These are phyloP conservation scores for Sarotherodon lohbergeri DNA, from an alignment of 2,113 vertebrate species.

Conservation along the genomic window DNA sequence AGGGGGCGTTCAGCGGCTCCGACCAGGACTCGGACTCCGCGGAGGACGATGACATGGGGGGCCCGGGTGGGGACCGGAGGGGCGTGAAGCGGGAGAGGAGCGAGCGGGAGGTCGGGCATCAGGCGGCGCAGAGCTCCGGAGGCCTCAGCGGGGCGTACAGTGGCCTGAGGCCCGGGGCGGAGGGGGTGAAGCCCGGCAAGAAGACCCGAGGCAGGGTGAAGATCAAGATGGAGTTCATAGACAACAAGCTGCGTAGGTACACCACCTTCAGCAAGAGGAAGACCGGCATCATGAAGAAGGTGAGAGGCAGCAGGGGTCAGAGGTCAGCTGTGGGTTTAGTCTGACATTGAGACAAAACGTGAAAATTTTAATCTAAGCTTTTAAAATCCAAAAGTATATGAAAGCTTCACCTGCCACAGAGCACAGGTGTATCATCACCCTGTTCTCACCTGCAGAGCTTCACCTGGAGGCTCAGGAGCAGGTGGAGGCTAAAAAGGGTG, in stretches of 20 bases:
- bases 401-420: not conserved
- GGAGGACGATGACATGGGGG: conserved; percentile 79
- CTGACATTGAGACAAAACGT: not conserved
- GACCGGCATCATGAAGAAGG: conserved; percentile 94
- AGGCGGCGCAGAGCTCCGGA: conserved; percentile 27
- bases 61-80: conserved; percentile 49
- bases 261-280: conserved; percentile 96
- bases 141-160: conserved; percentile 61
- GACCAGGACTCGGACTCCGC: conserved; percentile 82
- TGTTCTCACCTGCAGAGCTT: not conserved
- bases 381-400: not conserved
- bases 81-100: conserved; percentile 75
- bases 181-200: conserved; percentile 88
- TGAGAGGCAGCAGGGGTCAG: conserved; percentile 60
- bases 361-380: not conserved
- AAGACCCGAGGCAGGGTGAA: conserved; percentile 91
- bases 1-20: conserved; percentile 73
- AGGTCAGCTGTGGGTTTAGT: not conserved
- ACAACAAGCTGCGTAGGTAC: conserved; percentile 88
- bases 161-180: conserved; percentile 62
- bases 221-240: conserved; percentile 95
- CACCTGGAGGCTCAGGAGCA: not conserved
- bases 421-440: not conserved
- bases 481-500: not conserved
- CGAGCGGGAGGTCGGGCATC: conserved; percentile 64